These are phyloP conservation scores for Cliona cf. orientalis DNA, from an alignment of 37 sponge, comb jelly and placozoan species.

Conservation along the genomic window DNA sequence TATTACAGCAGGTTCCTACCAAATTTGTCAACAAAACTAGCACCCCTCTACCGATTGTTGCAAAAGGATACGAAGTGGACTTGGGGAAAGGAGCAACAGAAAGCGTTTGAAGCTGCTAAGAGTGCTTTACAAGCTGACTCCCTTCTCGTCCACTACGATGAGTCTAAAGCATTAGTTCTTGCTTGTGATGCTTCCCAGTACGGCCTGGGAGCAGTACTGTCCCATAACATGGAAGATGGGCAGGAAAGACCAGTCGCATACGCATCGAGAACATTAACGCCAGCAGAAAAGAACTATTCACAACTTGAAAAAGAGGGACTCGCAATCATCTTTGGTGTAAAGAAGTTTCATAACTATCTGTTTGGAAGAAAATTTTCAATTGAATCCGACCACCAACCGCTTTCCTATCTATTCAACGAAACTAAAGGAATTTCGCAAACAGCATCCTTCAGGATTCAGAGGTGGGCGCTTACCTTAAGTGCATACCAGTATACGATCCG, in stretches of 20 bases:
- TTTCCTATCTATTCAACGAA: constrained; percentile 23
- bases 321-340: constrained; percentile 15
- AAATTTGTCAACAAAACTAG: constrained; percentile 12
- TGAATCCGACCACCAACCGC: constrained; percentile 3
- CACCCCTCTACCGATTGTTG: constrained; percentile 17
- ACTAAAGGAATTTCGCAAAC: too few species aligned
- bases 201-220: constrained; percentile 31
- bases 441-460: neutral
- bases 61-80: constrained; percentile 17
- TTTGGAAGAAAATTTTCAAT: constrained; percentile 9
- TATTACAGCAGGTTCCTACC: constrained; percentile 17
- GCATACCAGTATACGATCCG: too few species aligned
- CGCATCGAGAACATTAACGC: constrained; percentile 29
- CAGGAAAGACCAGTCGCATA: constrained; percentile 17
- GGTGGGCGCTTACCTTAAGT: neutral
- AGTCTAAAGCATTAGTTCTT: constrained; percentile 8
- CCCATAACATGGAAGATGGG: constrained; percentile 27
- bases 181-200: constrained; percentile 36
- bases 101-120: constrained; percentile 28
- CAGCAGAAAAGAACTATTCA: constrained; percentile 28
- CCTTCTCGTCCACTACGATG: constrained; percentile 33
- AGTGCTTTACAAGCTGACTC: neutral
- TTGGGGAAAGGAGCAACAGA: constrained; percentile 4
- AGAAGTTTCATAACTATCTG: constrained; percentile 36
- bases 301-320: constrained; percentile 42